Evolutionary conservation across 2,888 invertebrate species (phyloP).

Genomic region (Anodontia alba): DNA sequence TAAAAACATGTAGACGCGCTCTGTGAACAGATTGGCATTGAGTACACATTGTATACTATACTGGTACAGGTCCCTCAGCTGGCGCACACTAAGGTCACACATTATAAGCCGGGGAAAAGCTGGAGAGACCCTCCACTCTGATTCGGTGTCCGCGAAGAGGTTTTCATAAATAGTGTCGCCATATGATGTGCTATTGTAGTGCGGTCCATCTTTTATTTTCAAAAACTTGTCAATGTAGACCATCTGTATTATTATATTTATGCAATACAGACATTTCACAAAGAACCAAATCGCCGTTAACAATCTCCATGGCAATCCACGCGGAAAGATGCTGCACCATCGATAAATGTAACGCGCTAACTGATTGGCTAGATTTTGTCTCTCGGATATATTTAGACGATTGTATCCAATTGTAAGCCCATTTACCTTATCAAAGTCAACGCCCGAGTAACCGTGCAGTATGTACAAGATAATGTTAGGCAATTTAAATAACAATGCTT

Average conservation of each 20-base stretch:
- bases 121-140: constrained; percentile 26
- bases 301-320: constrained; percentile 49
- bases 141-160: constrained; percentile 32
- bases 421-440: no score
- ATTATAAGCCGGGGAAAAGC: constrained; percentile 35
- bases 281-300: constrained; percentile 45
- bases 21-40: constrained; percentile 39
- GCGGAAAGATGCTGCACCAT: no score
- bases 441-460: no score
- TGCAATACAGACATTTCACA: constrained; percentile 41
- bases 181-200: constrained; percentile 47
- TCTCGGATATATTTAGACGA: no score
- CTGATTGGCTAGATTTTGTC: no score
- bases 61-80: constrained; percentile 14
- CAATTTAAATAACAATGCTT: no score
- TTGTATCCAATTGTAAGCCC: no score
- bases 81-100: constrained; percentile 34
- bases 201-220: no score
- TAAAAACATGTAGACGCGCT: constrained; percentile 41
- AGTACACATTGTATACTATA: constrained; percentile 41
- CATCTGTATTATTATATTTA: constrained; percentile 46
- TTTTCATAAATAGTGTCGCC: constrained; percentile 52
- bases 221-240: constrained; percentile 31
- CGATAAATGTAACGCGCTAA: no score
- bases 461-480: no score